Evolutionary conservation across 2,797 vertebrate genomes (phyloP), one percentile per base, ranked within the genome.

Genomic region (Liparis tanakae): DNA sequence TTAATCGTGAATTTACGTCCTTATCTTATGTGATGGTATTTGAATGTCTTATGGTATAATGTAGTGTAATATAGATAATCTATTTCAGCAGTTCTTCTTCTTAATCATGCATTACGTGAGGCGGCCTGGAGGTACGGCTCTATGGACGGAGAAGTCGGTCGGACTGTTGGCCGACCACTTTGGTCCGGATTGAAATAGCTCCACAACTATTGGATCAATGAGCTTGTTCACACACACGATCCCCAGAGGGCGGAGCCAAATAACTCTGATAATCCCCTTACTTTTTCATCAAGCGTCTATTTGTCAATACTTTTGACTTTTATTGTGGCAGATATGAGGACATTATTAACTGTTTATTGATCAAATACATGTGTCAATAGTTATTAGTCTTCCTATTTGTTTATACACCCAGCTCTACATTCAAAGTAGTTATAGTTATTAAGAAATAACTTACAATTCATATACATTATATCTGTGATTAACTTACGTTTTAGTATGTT

Each of bases 1-100:
- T 75, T 39, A 34, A 6, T 60, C 33, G 20, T 62, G 12, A 74
- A 67, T 36, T 55, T n/a, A 18, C 36, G 46, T 68, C 81, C 62
- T 61, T 13, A 43, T 55, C 25, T 53, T 17, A 51, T 8, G 3
- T 55, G 8, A 68, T 62, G 2, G 9, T 12, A 37, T 78, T 81
- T 75, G 58, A 65, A 61, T 67, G 37, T 55, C 44, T 56, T 34
- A 20, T 51, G 1, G 4, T 10, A 58, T 60, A 41, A 70, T 72
- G 18, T 33, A 41, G 67, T 72, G 18, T 33, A 20, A 60, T 33
- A 65, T 37, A 46, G 33, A 51, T 71, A 3, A 58, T 41, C 22
- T 54, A 74, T 54, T 36, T 60, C 60, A 63, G n/a, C 34, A 41
- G 22, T 72, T 76, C 43, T 3, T 53, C n/a, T 41, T 13, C 15